Conservation (phyloP, 2,113 vertebrate species). For the Argyrosomus japonicus region DNA sequence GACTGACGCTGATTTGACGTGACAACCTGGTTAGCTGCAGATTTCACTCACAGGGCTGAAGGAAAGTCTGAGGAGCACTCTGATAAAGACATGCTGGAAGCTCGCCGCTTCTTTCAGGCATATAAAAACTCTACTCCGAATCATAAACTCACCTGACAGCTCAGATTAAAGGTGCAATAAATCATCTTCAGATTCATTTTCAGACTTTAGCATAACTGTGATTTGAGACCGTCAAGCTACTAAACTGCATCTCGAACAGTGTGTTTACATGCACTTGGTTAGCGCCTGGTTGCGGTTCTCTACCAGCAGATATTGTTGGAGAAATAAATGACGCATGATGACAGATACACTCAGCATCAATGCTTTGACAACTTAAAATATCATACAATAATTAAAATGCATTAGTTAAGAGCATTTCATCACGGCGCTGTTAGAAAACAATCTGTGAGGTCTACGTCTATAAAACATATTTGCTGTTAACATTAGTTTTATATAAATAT, state of each 20-base stretch:
- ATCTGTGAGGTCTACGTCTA: too few relatives aligned
- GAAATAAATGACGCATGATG: too few relatives aligned
- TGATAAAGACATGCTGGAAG: background rate
- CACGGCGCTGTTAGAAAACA: background rate
- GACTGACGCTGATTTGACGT: constrained; percentile 59
- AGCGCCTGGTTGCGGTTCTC: background rate
- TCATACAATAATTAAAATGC: too few relatives aligned
- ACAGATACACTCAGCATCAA: background rate
- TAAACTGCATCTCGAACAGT: background rate
- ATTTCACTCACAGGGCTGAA: constrained; percentile 35
- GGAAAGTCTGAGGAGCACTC: background rate
- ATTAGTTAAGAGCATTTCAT: background rate
- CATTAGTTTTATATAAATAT: background rate
- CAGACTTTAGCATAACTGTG: background rate
- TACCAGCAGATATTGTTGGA: too few relatives aligned
- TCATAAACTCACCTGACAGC: constrained; percentile 26
- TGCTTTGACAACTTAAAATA: background rate
- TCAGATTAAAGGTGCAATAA: constrained; percentile 30
- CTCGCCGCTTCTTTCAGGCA: background rate
- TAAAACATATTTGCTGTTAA: background rate
- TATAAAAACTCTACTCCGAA: background rate
- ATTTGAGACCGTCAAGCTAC: background rate
- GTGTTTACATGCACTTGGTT: background rate
- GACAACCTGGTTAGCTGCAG: constrained; percentile 53
- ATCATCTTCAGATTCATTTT: constrained; percentile 23